Evolutionary conservation across 2,888 invertebrate species (phyloP), one percentile per base, ranked within the genome.

Genomic region (Eucriotettix oculatus): DNA sequence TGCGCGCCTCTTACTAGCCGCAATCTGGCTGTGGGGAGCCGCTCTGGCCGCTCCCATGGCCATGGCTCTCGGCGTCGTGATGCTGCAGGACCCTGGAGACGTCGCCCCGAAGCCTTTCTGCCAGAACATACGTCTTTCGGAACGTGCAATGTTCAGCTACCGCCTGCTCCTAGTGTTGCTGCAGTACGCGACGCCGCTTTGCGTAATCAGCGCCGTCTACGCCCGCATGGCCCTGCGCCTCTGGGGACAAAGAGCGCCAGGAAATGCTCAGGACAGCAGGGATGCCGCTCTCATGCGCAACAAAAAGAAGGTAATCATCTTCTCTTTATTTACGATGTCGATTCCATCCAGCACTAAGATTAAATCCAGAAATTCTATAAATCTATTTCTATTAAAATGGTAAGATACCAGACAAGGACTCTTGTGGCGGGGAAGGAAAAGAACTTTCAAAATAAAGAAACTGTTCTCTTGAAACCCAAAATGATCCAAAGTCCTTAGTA

Each of bases 141-240:
- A 76, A 40, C 71, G 75, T 65, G 77, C 78, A 7, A 74, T 82
- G 73, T 72, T 80, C 58, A 77, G 78, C 62, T 83, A 83, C 70
- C 74, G 80, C 62, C 73, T 79, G 56, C 67, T 81, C 14, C 70
- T 83, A 61, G 80, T 80, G 61, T 75, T 81, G 69, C 76, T 80
- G 10, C 76, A 85, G 76, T 93, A 92, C 71, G 76, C 91, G 66
- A 82, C 88, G 54, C 93, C 92, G 0, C 76, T 92, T 65, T 79
- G 83, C 66, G 84, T 92, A 65, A 90, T 93, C 68, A 84, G 86
- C 58, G 87, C 83, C 69, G 89, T 90, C 14, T 93, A 93, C 72
- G 82, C 80, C 54, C 78, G 88, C 68, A 89, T 92, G 81, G 87
- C 86, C 0, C 78, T 85, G 68, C 83, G 83, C 66, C 76, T 92